A percentile compares a stretch with the other conserved stretches of the same genome.
phyloP scores from a whole-genome alignment of 2,888 invertebrate genomes.

The Bombylius discolor region DNA sequence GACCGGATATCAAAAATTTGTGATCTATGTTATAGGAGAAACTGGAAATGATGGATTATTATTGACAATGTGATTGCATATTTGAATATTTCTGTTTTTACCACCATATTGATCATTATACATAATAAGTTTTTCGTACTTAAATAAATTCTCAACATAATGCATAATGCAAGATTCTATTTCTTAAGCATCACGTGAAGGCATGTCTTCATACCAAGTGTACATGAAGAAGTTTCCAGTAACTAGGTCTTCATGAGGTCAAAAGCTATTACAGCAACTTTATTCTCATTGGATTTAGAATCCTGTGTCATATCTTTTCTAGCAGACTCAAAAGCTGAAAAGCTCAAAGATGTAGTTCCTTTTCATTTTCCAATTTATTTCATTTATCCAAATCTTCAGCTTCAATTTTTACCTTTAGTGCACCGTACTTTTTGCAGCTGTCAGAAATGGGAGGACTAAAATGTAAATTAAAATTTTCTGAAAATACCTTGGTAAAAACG shows the following conservation, averaged over 20 bases:
- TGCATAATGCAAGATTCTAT: slow-evolving; percentile 8
- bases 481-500: slow-evolving; percentile 11
- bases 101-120: no score
- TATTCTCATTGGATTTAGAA: slow-evolving; percentile 4
- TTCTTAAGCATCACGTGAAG: slow-evolving; percentile 9
- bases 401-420: slow-evolving; percentile 8
- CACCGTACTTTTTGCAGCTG: slow-evolving; percentile 11
- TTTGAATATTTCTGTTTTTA: slow-evolving; percentile 10
- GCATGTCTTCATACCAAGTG: slow-evolving; percentile 4
- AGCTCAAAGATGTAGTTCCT: slow-evolving; percentile 10
- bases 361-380: slow-evolving; percentile 4
- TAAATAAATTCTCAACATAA: slow-evolving; percentile 5
- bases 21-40: slow-evolving; percentile 1
- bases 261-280: slow-evolving; percentile 6
- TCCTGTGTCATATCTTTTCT: slow-evolving; percentile 11
- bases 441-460: slow-evolving; percentile 12
- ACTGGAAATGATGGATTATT: neutral
- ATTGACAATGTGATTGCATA: slow-evolving; percentile 10
- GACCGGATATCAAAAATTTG: slow-evolving; percentile 10
- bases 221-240: slow-evolving; percentile 3
- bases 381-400: slow-evolving; percentile 3
- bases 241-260: slow-evolving; percentile 9
- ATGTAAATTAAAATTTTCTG: slow-evolving; percentile 14
- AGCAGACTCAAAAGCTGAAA: slow-evolving; percentile 13
- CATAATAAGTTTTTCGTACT: slow-evolving; percentile 5